Evolutionary conservation across 2,888 invertebrate genomes (phyloP).

Genomic region (Aporophyla nigra): DNA sequence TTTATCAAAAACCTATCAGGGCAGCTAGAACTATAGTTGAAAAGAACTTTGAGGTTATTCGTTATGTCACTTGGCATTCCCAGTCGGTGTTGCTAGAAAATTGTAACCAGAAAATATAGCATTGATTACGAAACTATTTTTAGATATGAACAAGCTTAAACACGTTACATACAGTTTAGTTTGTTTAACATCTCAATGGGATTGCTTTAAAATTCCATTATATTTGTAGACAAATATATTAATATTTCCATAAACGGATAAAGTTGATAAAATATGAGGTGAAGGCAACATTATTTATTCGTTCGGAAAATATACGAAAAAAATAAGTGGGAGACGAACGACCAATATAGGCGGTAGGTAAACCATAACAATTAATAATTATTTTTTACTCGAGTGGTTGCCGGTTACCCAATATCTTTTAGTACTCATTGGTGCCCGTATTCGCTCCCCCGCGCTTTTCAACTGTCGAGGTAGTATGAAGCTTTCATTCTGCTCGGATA

Average conservation of each 20-base stretch:
- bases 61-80: constrained; percentile 77
- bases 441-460: no score
- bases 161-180: neutral
- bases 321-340: no score
- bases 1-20: constrained; percentile 20
- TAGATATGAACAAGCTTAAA: neutral
- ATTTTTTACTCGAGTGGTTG: no score
- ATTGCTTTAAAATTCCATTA: neutral
- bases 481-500: no score
- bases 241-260: neutral
- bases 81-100: constrained; percentile 28
- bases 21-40: constrained; percentile 27
- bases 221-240: no score
- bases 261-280: no score
- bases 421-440: no score
- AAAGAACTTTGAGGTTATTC: constrained; percentile 79
- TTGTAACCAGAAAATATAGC: neutral
- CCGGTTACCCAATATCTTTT: no score
- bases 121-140: neutral
- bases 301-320: neutral
- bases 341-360: no score
- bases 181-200: neutral
- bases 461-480: no score
- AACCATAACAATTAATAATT: no score
- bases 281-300: neutral